phyloP scores from a whole-genome alignment of 2,888 invertebrate genomes.

The Synergus itoensis region DNA sequence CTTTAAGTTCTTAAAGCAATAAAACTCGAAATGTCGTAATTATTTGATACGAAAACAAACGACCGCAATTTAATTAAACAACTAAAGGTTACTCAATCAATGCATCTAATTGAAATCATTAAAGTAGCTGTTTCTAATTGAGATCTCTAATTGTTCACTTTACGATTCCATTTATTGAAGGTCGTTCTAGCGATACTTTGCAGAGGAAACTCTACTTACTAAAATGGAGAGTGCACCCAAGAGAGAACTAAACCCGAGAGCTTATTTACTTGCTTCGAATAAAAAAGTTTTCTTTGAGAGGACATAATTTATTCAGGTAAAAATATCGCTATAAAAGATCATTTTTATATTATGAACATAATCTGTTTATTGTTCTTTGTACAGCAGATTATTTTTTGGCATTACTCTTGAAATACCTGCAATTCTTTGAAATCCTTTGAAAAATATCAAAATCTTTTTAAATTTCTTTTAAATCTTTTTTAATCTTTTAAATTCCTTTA shows the following conservation, averaged over 20 bases:
- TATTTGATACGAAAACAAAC: slow-evolving; percentile 6
- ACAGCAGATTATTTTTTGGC: neutral
- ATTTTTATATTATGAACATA: neutral
- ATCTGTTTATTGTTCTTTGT: neutral
- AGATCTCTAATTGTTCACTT: slow-evolving; percentile 10
- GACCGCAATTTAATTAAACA: slow-evolving; percentile 27
- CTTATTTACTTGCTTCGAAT: slow-evolving; percentile 5
- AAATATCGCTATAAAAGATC: neutral
- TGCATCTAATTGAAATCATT: slow-evolving; percentile 29
- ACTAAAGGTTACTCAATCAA: slow-evolving; percentile 7
- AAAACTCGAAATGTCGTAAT: neutral
- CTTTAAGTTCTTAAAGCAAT: neutral
- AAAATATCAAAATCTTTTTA: no score
- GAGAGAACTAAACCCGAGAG: neutral
- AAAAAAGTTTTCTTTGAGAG: neutral
- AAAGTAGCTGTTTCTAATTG: slow-evolving; percentile 15
- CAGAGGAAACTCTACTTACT: neutral
- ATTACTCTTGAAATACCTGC: no score
- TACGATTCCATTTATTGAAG: slow-evolving; percentile 7
- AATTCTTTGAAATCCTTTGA: no score
- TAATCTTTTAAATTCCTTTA: no score
- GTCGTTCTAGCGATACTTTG: slow-evolving; percentile 14
- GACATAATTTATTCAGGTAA: neutral
- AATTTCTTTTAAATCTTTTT: no score
- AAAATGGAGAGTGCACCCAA: neutral